Evolutionary conservation across 2,888 invertebrate genomes (phyloP).

Genomic region (Melikaiella ostensackeni): DNA sequence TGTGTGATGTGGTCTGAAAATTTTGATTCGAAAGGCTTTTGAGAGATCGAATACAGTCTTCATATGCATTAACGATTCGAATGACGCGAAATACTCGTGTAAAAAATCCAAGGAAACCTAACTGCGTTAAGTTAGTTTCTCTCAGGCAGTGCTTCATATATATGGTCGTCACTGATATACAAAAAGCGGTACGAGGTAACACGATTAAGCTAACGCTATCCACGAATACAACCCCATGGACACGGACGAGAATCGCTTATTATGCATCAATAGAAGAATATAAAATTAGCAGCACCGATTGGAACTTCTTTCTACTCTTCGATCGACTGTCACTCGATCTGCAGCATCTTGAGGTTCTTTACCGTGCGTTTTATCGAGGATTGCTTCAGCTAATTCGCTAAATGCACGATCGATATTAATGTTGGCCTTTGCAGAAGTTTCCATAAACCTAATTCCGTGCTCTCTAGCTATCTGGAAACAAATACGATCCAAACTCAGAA

Average conservation of each 20-base stretch:
- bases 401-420: conserved; percentile 98
- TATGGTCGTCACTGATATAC: conserved; percentile 28
- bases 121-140: conserved; percentile 20
- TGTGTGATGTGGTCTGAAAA: neutral
- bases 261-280: conserved; percentile 59
- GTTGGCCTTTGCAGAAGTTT: conserved; percentile 98
- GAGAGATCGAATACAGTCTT: conserved; percentile 24
- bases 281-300: conserved; percentile 80
- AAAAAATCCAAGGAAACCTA: conserved; percentile 19
- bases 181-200: conserved; percentile 39
- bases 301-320: conserved; percentile 82
- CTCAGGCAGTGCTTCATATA: conserved; percentile 31
- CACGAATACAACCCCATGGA: conserved; percentile 68
- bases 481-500: neutral
- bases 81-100: conserved; percentile 4
- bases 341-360: conserved; percentile 88
- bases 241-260: conserved; percentile 64
- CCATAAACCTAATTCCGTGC: conserved; percentile 97
- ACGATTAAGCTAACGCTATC: conserved; percentile 62
- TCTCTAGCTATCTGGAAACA: conserved; percentile 92
- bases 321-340: conserved; percentile 86
- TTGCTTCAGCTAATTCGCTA: conserved; percentile 95
- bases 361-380: conserved; percentile 93
- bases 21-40: conserved; percentile 3
- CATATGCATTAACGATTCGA: conserved; percentile 23